These are phyloP conservation scores for Hyperoplus immaculatus DNA, from an alignment of 2,797 vertebrate species.

Conservation along the genomic window DNA sequence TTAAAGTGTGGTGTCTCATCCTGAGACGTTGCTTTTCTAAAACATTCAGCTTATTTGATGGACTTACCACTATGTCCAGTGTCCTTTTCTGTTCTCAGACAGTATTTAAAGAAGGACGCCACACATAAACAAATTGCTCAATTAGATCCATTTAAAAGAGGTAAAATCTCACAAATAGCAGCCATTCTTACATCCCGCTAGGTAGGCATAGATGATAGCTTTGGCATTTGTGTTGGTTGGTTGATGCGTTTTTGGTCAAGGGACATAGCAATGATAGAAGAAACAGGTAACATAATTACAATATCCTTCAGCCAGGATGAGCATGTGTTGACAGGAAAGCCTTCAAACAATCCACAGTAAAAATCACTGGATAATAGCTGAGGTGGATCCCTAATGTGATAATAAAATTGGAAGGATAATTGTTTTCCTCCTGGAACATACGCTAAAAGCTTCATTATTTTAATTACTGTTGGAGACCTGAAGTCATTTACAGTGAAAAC, in stretches of 20 bases:
- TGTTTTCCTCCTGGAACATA: constrained; percentile 31
- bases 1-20: constrained; percentile 1
- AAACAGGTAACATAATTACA: background rate
- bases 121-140: constrained; percentile 1
- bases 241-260: background rate
- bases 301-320: constrained; percentile 5
- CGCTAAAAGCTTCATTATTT: constrained; percentile 35
- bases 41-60: background rate
- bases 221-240: background rate
- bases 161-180: constrained; percentile 10
- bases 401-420: constrained; percentile 32
- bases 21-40: constrained; percentile 3
- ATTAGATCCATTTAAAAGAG: background rate
- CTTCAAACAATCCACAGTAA: constrained; percentile 7
- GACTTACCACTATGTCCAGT: background rate
- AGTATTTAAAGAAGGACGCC: background rate
- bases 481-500: constrained; percentile 33
- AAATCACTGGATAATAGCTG: constrained; percentile 20
- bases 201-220: background rate
- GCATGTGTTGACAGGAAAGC: constrained; percentile 10
- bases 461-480: constrained; percentile 33
- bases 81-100: background rate
- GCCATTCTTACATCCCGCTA: background rate
- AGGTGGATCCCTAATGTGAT: constrained; percentile 32
- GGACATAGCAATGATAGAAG: background rate